Conservation (phyloP, 1,140 invertebrate genomes). For the Chrysoperla carnea region DNA sequence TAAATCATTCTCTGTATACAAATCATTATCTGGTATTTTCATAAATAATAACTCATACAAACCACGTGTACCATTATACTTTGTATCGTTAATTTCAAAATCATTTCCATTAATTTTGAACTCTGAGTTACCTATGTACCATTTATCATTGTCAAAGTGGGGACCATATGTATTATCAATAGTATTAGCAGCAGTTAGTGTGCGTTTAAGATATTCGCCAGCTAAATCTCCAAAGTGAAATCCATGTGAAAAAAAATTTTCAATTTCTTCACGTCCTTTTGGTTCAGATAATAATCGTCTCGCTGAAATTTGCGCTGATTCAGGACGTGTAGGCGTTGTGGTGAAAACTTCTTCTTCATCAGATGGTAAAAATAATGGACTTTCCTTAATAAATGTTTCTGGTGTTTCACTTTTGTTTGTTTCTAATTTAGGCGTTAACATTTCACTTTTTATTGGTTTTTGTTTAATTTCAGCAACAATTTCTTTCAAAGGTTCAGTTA, state of each 20-base stretch:
- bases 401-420: background rate
- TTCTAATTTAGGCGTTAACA: background rate
- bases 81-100: conserved; percentile 5
- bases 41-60: no score
- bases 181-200: background rate
- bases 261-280: background rate
- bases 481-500: conserved; percentile 6
- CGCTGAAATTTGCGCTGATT: background rate
- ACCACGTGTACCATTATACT: no score
- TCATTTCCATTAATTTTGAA: background rate
- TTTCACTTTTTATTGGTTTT: conserved; percentile 1
- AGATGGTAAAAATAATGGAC: background rate
- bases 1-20: no score
- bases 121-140: background rate
- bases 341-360: background rate
- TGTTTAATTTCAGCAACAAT: background rate
- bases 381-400: background rate
- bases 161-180: conserved; percentile 2
- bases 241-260: background rate
- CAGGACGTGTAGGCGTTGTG: background rate
- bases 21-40: no score
- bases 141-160: background rate
- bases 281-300: background rate
- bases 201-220: background rate
- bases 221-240: background rate